Base-by-base conservation (phyloP, 2,113 vertebrate genomes). In the Clarias gariepinus region DNA sequence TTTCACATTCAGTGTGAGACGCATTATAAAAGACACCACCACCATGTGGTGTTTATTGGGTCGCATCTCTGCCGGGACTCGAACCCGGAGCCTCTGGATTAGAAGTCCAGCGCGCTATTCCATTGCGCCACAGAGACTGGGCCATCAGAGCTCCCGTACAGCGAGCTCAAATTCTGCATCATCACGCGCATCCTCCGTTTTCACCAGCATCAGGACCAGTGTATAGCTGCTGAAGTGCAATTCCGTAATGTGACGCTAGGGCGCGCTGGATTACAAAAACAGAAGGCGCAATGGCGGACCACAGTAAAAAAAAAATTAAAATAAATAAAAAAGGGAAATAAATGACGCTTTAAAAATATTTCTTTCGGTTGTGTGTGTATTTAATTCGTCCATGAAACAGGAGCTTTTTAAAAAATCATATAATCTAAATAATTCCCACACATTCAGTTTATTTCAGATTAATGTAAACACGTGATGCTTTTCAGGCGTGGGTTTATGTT, bases 51-150 rank as follows among this genome's bases (percentile, higher is more conserved):
- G 23, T 47, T 76, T n/a, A 52, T 15, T 15, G 5, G 41, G 89
- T 91, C 83, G 86, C 98, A 99, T 99, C 98, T 99, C 98, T 99
- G 98, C 98, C 98, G 98, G 98, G 98, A 99, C 98, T 99, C 98
- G 98, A 99, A 99, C 98, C 98, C 98, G 98, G 98, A 99, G 97
- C 98, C 97, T 99, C 98, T 99, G 98, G 98, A 99, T 99, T 99
- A 99, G 98, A 99, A 99, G 98, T 99, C 98, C 98, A 99, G 98
- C 97, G 98, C 98, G 97, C 98, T 99, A 98, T 98, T 99, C 98
- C 98, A 99, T 99, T 99, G 98, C 98, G 98, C 98, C 98, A 99
- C 98, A 99, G 98, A 99, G 98, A 99, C 98, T 95, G 96, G 96
- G 95, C 96, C 90, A 88, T 86, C 18, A n/a, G 47, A 52, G 74